Evolutionary conservation across 2,888 invertebrate genomes (phyloP), one percentile per base, ranked within the genome.

Genomic region (Xestia c-nigrum): DNA sequence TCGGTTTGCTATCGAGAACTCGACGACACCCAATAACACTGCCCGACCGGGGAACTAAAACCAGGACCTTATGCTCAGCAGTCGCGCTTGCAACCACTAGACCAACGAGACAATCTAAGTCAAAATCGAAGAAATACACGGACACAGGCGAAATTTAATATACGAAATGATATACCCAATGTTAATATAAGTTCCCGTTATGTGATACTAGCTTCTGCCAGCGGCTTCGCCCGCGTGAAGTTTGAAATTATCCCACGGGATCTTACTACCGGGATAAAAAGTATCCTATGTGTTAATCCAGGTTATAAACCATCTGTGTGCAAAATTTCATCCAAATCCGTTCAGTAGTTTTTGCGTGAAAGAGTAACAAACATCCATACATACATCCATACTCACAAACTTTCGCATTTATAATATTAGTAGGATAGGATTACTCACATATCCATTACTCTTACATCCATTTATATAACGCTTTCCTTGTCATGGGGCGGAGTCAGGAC

Each of bases 401-500:
- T n/a, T n/a, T n/a, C n/a, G n/a, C n/a, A n/a, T n/a, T n/a, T n/a
- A n/a, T n/a, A n/a, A n/a, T n/a, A n/a, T n/a, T n/a, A n/a, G n/a
- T n/a, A n/a, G n/a, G n/a, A n/a, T 31, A 31, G 31, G 31, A 66
- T 31, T 46, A n/a, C 50, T 40, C n/a, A 0, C 43, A 38, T 43
- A 47, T 6, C 14, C 47, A 59, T 59, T 31, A 59, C 14, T 52
- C 43, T 38, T 5, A 78, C 7, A 76, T 46, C 38, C 47, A 67
- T 78, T 70, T 63, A 52, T 69, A 63, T 69, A 63, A 61, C 46
- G 12, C 69, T 76, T 76, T 47, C 61, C 52, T 47, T 55, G 40
- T 55, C 79, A 71, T 6, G 21, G 43, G 70, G 79, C 21, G 78
- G 79, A 70, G 76, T 55, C 2, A 40, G 21, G 63, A 14, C n/a